phyloP scores from a whole-genome alignment of 2,113 vertebrate species.

The Acanthisitta chloris region DNA sequence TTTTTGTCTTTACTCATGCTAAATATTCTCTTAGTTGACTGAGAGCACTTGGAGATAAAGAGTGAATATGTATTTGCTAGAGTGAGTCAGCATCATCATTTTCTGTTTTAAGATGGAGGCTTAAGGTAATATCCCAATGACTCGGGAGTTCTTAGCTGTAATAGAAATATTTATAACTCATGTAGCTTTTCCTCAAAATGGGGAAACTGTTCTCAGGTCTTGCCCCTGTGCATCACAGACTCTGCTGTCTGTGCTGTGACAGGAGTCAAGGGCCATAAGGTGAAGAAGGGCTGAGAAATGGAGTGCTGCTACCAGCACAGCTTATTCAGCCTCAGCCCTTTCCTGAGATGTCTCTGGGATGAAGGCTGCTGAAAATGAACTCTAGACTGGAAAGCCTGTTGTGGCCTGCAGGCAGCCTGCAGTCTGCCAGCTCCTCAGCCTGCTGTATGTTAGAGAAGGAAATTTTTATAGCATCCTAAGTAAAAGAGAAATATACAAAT shows the following conservation, averaged over 20 bases:
- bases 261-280: background rate
- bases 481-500: background rate
- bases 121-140: background rate
- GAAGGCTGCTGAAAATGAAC: background rate
- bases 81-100: background rate
- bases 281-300: fast-evolving
- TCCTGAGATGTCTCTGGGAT: background rate
- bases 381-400: background rate
- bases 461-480: fast-evolving
- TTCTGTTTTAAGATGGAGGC: background rate
- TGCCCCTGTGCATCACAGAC: background rate
- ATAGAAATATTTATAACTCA: background rate
- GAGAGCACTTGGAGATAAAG: background rate
- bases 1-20: background rate
- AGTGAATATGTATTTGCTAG: background rate
- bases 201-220: background rate
- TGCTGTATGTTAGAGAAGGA: background rate
- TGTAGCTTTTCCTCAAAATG: background rate
- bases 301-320: background rate
- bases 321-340: background rate
- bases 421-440: background rate
- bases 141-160: background rate
- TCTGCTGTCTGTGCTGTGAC: background rate
- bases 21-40: background rate
- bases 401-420: background rate